Evolutionary conservation across 2,888 invertebrate genomes (phyloP).

Genomic region (Dione juno): DNA sequence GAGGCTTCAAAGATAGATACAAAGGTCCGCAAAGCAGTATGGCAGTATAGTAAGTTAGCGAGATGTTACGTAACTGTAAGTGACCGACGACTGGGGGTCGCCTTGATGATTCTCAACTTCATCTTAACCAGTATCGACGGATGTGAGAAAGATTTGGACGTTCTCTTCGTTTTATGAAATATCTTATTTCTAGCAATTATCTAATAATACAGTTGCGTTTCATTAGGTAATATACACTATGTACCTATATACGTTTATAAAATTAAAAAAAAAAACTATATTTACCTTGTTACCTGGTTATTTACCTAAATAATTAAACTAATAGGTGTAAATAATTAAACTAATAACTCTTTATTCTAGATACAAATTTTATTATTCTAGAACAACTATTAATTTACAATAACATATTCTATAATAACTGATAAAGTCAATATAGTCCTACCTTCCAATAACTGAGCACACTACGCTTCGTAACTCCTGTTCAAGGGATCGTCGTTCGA

Average conservation of each 20-base stretch:
- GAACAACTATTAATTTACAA: not conserved
- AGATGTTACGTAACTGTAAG: constrained; percentile 67
- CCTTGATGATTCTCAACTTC: constrained; percentile 57
- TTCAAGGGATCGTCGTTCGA: constrained; percentile 54
- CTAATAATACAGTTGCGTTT: no score
- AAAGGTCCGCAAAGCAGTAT: constrained; percentile 18
- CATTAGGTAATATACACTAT: no score
- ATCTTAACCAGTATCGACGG: constrained; percentile 51
- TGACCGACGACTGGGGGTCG: constrained; percentile 61
- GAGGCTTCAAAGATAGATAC: not conserved
- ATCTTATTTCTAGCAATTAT: no score
- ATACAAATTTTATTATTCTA: not conserved
- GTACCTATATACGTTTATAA: no score
- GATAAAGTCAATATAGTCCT: not conserved
- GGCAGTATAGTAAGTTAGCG: constrained; percentile 28
- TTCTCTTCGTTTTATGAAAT: not conserved
- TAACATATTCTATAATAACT: not conserved
- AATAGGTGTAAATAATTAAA: no score
- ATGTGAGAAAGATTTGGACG: constrained; percentile 46
- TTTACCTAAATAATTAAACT: no score
- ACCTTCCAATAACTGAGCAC: constrained; percentile 28
- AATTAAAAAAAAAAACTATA: no score
- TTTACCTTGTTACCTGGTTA: no score
- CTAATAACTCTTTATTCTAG: not conserved
- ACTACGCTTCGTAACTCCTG: constrained; percentile 51